These are phyloP conservation scores for Coracopsis vasa DNA, from an alignment of 2,113 vertebrate species.

Conservation along the genomic window DNA sequence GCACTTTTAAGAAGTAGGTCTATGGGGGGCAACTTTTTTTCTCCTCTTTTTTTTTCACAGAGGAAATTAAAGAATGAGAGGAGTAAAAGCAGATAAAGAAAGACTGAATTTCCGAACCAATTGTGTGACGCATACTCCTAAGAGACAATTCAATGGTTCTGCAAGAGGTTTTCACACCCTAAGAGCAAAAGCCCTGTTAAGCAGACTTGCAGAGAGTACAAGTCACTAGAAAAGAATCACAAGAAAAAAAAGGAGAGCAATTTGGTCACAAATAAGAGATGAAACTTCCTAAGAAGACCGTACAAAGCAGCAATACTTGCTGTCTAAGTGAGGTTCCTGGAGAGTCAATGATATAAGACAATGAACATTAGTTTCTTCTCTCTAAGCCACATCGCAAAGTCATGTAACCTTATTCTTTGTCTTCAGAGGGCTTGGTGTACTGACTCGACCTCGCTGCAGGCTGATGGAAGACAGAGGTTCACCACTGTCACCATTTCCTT, in stretches of 20 bases:
- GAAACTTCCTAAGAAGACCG: background rate
- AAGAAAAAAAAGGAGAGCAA: background rate
- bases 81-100: background rate
- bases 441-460: fast-evolving
- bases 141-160: background rate
- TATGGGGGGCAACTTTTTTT: background rate
- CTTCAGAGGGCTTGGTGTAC: background rate
- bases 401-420: background rate
- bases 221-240: background rate
- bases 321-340: background rate
- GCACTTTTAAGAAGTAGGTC: background rate
- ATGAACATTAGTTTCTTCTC: background rate
- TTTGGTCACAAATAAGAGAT: background rate
- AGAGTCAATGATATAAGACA: background rate
- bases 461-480: background rate
- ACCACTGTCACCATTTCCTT: background rate
- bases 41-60: background rate
- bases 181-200: background rate
- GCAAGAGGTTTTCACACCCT: conserved; percentile 1
- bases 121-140: background rate
- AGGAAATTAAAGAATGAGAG: background rate
- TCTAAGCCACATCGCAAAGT: fast-evolving
- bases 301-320: background rate
- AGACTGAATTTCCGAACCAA: background rate
- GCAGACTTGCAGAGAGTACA: background rate